Base-by-base conservation (phyloP, 2,888 invertebrate species). In the Sclerodermus sp. region DNA sequence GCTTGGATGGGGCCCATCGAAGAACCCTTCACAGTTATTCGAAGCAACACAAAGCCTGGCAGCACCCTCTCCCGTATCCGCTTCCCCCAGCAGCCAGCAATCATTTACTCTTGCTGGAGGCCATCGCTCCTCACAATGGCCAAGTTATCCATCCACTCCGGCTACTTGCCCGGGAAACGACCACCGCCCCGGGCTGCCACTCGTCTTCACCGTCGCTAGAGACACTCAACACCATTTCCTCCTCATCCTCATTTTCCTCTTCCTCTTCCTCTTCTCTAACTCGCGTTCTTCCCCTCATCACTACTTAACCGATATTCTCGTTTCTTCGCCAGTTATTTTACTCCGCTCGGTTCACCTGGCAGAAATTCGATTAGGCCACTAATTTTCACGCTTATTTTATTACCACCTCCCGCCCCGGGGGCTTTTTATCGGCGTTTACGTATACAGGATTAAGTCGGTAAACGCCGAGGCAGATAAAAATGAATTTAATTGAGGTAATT, bases 131-230 rank as follows among this genome's bases (percentile, higher is more conserved):
- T 73, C 64, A 75, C 74, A 75, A 76, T 76, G 62, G 66, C 72
- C 73, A 71, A 76, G 74, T 75, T 74, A 73, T 73, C 73, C 73
- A 74, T 75, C 72, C 70, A 72, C 70, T 74, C 67, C 60, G 68
- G 65, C 71, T 70, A 68, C 67, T 70, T 69, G 68, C 60, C 64
- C 67, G 63, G 65, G 65, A 58, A 66, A 63, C 67, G 66, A 64
- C 68, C 70, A 68, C 60, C 59, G 64, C 70, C 67, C 48, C 53
- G 51, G 58, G 68, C 59, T 47, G 55, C 48, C 65, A 57, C 63
- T 65, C 58, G 60, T 57, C 66, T 64, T 66, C 60, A 15, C 51
- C 54, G 48, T 51, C 57, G 55, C 46, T 55, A n/a, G 34, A 34
- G 34, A 34, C 13, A 34, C 34, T 13, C 23, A 23, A 34, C n/a